Conservation (phyloP, 1,140 invertebrate genomes). For the Drosophila baimaii region DNA sequence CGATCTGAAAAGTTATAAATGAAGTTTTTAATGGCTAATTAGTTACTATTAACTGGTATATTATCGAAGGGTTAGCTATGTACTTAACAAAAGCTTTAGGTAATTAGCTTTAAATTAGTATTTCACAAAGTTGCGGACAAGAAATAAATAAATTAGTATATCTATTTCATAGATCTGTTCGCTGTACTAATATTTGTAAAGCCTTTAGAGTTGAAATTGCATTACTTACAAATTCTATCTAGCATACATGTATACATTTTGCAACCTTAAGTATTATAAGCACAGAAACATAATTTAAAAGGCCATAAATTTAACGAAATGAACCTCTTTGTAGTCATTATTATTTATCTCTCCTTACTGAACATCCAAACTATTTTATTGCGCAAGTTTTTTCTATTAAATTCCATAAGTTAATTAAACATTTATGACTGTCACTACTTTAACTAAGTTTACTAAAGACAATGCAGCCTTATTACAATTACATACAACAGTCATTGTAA, state of each 20-base stretch:
- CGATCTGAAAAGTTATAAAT: constrained; percentile 8
- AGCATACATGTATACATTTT: too few species aligned
- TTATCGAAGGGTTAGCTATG: not conserved
- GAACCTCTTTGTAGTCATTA: not conserved
- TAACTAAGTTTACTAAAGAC: not conserved
- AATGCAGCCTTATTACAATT: not conserved
- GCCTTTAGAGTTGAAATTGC: too few species aligned
- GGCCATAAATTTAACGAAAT: not conserved
- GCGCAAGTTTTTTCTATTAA: not conserved
- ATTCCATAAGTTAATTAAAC: not conserved
- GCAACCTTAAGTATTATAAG: too few species aligned
- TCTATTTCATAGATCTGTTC: too few species aligned
- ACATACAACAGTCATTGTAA: not conserved
- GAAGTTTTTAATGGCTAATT: not conserved
- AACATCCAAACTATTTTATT: not conserved
- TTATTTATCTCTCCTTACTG: too few species aligned
- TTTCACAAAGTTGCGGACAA: too few species aligned
- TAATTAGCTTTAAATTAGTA: too few species aligned
- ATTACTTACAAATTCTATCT: too few species aligned
- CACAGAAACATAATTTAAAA: not conserved
- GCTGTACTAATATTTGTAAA: too few species aligned
- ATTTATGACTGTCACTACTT: constrained; percentile 7
- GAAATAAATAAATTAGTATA: too few species aligned
- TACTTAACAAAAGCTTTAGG: too few species aligned
- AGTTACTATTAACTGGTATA: not conserved